phyloP scores from a whole-genome alignment of 2,888 invertebrate genomes.

The Notodonta dromedarius region DNA sequence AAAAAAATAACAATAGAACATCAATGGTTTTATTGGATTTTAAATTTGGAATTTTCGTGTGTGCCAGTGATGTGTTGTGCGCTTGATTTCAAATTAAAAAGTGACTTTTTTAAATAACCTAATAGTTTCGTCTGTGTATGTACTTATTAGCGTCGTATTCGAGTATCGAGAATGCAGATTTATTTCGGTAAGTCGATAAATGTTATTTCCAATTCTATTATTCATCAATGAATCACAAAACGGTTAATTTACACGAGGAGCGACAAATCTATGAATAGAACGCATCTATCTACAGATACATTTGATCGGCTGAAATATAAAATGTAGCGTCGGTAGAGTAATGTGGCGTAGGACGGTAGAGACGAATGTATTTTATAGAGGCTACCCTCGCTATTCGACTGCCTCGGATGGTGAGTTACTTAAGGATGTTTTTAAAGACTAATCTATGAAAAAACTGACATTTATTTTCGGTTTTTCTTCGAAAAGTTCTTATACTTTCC shows the following conservation, averaged over 20 bases:
- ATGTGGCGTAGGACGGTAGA: conserved; percentile 10
- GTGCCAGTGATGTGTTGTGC: conserved; percentile 46
- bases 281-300: conserved; percentile 38
- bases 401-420: too few relatives aligned
- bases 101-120: conserved; percentile 38
- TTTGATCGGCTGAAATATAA: conserved; percentile 45
- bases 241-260: conserved; percentile 27
- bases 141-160: conserved; percentile 10
- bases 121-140: conserved; percentile 31
- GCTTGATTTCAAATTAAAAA: conserved; percentile 35
- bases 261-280: conserved; percentile 47
- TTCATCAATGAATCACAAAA: conserved; percentile 34
- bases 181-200: conserved; percentile 39
- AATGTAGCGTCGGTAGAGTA: conserved; percentile 17
- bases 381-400: too few relatives aligned
- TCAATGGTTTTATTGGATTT: conserved; percentile 26
- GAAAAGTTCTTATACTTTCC: too few relatives aligned
- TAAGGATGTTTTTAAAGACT: too few relatives aligned
- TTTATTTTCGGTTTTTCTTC: too few relatives aligned
- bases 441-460: too few relatives aligned
- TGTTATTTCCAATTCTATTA: conserved; percentile 20
- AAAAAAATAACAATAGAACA: conserved; percentile 31
- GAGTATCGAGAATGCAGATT: conserved; percentile 31
- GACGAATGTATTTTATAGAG: too few relatives aligned
- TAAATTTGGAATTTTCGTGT: conserved; percentile 39